These are phyloP conservation scores for Hafferia zeledoni DNA, from an alignment of 2,797 vertebrate genomes.

Conservation along the genomic window DNA sequence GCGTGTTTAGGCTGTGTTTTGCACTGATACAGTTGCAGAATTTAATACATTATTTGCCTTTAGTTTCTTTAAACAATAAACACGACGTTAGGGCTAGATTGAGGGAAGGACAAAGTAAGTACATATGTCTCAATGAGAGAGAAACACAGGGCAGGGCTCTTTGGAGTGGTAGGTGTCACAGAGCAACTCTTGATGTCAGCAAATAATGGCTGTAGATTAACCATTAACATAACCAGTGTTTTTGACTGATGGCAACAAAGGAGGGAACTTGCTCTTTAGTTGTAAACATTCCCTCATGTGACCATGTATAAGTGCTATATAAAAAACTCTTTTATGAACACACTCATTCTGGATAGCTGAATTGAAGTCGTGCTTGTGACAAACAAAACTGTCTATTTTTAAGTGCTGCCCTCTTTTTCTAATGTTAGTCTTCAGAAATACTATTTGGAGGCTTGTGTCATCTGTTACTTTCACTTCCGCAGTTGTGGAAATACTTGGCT, in stretches of 20 bases:
- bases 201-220: not conserved
- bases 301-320: not conserved
- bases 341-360: not conserved
- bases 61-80: not conserved
- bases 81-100: not conserved
- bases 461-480: not conserved
- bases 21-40: not conserved
- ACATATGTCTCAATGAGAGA: rapidly evolving
- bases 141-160: not conserved
- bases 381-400: not conserved
- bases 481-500: not conserved
- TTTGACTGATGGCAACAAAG: not conserved
- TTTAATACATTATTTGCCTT: not conserved
- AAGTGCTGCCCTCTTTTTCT: not conserved
- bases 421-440: not conserved
- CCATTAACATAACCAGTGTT: not conserved
- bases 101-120: not conserved
- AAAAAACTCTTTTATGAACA: not conserved
- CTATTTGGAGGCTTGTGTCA: not conserved
- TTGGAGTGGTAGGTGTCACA: not conserved
- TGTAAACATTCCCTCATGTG: not conserved
- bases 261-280: not conserved
- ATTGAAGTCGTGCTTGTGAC: not conserved
- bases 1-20: not conserved
- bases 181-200: not conserved